Base-by-base conservation (phyloP, 2,797 vertebrate species). In the Neoniphon sammara region DNA sequence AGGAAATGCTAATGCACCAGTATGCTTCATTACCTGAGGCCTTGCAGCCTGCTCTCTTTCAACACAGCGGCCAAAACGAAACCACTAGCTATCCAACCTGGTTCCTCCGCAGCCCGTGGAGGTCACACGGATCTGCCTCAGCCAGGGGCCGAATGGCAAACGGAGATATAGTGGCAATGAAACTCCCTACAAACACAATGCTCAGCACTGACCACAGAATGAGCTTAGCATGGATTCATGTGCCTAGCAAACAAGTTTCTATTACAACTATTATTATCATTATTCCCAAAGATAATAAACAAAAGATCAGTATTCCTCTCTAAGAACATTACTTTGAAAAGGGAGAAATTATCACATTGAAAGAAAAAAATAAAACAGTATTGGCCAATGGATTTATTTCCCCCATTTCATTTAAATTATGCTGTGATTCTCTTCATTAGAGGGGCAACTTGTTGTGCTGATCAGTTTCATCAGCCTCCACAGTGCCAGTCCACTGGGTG, bases 1-100 rank as follows among this genome's bases (percentile, higher is more conserved):
- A 81, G 75, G 81, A 91, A 89, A 86, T 88, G 77, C 74, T 88
- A 91, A 91, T 91, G 77, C 68, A 58, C 59, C 59, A 76, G 49
- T 66, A 65, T 77, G 67, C 66, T 85, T 76, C 75, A 73, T 73
- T 68, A 90, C 86, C 86, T 77, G 82, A 85, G 88, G 88, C 80
- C 52, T 50, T 82, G 75, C 81, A 85, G 80, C 70, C 78, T 66
- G 49, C 68, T 87, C 64, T 66, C 78, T 84, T 84, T 85, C 70
- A 82, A 76, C 76, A 81, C 72, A 75, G 70, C 73, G 80, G 71
- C 75, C 70, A 73, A 87, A 84, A 56, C 73, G 7, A 81, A 89
- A 78, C 71, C 64, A 70, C 64, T 83, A 58, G 7, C 54, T 63
- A 71, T 82, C 57, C 76, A 73, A 65, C 2, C n/a, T 36, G 70